Base-by-base conservation (phyloP, 2,797 vertebrate genomes). In the Amazonetta brasiliensis region DNA sequence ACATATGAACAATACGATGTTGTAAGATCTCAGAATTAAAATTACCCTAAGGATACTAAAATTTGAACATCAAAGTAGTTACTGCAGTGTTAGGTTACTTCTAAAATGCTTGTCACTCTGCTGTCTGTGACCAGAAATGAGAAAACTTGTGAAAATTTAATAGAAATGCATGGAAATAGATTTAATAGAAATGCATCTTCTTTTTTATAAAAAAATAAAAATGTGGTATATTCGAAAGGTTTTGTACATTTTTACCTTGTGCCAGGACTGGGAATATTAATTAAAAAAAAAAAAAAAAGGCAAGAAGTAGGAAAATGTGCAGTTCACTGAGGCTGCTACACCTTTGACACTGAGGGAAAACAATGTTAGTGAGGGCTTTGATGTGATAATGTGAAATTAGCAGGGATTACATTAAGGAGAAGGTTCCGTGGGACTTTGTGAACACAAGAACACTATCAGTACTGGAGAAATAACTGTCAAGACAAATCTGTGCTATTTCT, bases 401-500 rank as follows among this genome's bases (percentile, higher is more conserved):
- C 97, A 97, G 94, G 97, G 97, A 98, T 98, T 98, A 98, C 97
- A 95, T 97, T 96, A 97, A 93, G 94, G 85, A 37, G n/a, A 94
- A 93, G 92, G 89, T 97, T 98, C 96, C 87, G 90, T 97, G 98
- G 97, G 98, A 98, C 98, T 98, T 93, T 98, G 97, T 68, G 96
- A 98, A 98, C 48, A 92, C 97, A 97, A 94, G 97, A 97, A 95
- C 92, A 95, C 94, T 98, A 94, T 98, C 97, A 92, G 87, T 93
- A 97, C 95, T 90, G 96, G 96, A 96, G 98, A 98, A 98, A 97
- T 97, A 98, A 98, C 98, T 99, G 98, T 98, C 98, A 99, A 97
- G 97, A 94, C 90, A 96, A 87, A 98, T 99, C 96, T 99, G 98
- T 98, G 96, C 97, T 97, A 96, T 98, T 98, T 99, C 98, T 99